Percentiles rank a stretch among this genome's conserved stretches.
phyloP scores from a whole-genome alignment of 2,113 vertebrate species.

The Petrocephalus zakoni region DNA sequence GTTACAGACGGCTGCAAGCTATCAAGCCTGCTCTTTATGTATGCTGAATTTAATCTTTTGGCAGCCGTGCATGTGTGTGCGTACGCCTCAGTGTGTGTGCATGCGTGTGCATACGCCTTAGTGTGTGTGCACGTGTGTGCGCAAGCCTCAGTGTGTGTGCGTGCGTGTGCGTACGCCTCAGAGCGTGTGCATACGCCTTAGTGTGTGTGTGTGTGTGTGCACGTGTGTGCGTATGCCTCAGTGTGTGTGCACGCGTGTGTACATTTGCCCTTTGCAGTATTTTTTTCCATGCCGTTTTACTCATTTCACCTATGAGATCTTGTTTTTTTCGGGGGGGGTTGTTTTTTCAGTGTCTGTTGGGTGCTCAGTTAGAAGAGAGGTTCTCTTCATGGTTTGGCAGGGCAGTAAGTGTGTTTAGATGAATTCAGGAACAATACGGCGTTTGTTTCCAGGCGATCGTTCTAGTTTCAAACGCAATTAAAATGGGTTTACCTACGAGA shows the following conservation, averaged over 20 bases:
- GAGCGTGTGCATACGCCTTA: no score
- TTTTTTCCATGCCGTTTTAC: background rate
- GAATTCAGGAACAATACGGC: constrained; percentile 55
- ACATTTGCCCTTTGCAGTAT: background rate
- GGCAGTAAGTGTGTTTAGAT: constrained; percentile 55
- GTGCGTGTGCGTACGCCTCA: no score
- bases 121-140: background rate
- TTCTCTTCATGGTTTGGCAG: constrained; percentile 10
- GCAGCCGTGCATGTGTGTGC: background rate
- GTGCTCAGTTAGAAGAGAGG: background rate
- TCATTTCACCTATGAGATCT: background rate
- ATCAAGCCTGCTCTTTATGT: constrained; percentile 20
- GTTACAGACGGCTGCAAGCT: constrained; percentile 23
- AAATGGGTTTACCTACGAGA: constrained; percentile 55
- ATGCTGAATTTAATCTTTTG: constrained; percentile 13
- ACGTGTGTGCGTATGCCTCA: background rate
- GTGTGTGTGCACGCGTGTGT: background rate
- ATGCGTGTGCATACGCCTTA: background rate
- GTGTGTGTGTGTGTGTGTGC: background rate
- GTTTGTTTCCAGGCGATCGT: constrained; percentile 56
- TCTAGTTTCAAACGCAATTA: constrained; percentile 61
- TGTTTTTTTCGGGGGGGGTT: background rate
- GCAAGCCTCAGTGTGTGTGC: background rate
- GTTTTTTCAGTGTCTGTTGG: background rate
- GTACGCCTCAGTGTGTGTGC: background rate